These are phyloP conservation scores for Troilus luridus DNA, from an alignment of 2,888 invertebrate genomes.

Conservation along the genomic window DNA sequence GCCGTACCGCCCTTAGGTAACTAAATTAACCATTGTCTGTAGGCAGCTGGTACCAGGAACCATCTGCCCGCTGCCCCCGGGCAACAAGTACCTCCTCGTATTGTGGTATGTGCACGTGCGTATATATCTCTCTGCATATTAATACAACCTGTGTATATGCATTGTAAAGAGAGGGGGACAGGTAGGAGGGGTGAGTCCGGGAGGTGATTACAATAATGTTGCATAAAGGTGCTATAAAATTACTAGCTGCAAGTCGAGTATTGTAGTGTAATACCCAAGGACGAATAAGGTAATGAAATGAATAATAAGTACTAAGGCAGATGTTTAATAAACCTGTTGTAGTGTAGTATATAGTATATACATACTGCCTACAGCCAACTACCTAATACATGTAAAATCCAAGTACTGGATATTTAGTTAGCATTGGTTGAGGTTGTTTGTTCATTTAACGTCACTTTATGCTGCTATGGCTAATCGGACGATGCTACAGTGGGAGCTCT, in stretches of 20 bases:
- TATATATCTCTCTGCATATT: not conserved
- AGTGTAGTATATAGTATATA: no score
- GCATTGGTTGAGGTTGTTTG: no score
- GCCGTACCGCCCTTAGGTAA: not conserved
- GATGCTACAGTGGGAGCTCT: no score
- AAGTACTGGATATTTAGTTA: no score
- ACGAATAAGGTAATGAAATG: not conserved
- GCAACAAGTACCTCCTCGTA: conserved; percentile 18
- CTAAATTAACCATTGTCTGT: conserved; percentile 40
- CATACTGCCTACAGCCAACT: not conserved
- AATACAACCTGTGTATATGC: not conserved
- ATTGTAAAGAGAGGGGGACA: not conserved
- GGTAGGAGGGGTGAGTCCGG: not conserved
- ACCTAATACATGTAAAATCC: no score
- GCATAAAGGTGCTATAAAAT: not conserved
- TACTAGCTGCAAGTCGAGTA: not conserved
- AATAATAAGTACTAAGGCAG: not conserved
- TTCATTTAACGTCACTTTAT: no score
- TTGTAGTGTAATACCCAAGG: not conserved
- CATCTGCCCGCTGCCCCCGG: conserved; percentile 12
- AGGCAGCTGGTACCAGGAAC: not conserved
- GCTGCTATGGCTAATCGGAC: no score
- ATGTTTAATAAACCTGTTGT: not conserved
- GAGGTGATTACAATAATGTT: not conserved
- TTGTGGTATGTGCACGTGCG: conserved; percentile 24